Conservation (phyloP, 2,797 vertebrate genomes). For the Manis pentadactyla region DNA sequence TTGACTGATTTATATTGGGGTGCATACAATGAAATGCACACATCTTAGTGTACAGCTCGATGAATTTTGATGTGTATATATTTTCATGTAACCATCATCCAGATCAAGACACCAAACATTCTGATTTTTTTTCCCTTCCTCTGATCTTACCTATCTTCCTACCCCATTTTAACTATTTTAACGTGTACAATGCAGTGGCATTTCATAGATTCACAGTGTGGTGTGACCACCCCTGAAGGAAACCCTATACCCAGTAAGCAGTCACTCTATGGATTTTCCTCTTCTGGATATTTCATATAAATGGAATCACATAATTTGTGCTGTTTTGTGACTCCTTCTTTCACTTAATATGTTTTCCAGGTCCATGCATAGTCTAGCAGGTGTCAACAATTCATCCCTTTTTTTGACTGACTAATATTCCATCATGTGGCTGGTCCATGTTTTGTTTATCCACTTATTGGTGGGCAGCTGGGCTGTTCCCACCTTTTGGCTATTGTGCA, state of each 20-base stretch:
- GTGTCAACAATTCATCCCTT: neutral
- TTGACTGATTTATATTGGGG: too few species aligned
- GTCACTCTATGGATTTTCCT: neutral
- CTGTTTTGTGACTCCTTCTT: neutral
- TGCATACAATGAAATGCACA: too few species aligned
- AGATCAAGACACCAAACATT: too few species aligned
- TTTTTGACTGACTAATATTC: neutral
- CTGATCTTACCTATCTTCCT: too few species aligned
- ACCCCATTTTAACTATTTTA: neutral
- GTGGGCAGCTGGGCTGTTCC: neutral
- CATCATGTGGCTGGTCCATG: rapidly evolving
- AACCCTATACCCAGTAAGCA: rapidly evolving
- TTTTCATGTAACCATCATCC: too few species aligned
- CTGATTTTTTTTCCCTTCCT: too few species aligned
- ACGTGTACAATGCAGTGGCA: too few species aligned
- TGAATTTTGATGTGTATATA: too few species aligned
- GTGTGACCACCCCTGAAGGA: neutral
- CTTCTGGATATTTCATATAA: neutral
- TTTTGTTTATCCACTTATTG: neutral
- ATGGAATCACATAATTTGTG: neutral
- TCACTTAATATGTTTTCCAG: neutral
- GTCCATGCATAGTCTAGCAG: too few species aligned
- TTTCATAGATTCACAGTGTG: rapidly evolving
- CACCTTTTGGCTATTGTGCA: too few species aligned
- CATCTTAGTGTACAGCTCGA: too few species aligned